Evolutionary conservation across 2,888 invertebrate species (phyloP), one percentile per base, ranked within the genome.

Genomic region (Orgyia antiqua): DNA sequence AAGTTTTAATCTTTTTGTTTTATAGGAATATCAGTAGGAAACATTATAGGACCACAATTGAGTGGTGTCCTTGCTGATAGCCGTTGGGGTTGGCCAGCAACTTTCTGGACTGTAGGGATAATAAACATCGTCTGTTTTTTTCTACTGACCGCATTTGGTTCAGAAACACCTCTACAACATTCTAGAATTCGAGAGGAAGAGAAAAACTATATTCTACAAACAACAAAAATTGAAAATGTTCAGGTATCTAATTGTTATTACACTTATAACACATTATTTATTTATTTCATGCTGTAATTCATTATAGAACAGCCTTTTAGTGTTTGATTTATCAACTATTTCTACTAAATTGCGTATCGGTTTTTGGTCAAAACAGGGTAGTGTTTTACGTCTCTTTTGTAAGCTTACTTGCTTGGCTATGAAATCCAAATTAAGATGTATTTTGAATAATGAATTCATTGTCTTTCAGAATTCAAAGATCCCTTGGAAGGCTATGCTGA

Each of bases 11-110:
- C n/a, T 31, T 24, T 28, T 24, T 31, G 24, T 31, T 27, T 37
- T 48, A 60, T 86, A 59, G 93, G 93, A 0, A 82, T 88, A 1
- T 90, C 89, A 33, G 66, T 91, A 3, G 93, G 93, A 0, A 91
- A 91, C 0, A 88, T 92, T 0, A 45, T 92, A 4, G 88, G 89
- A 1, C 80, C 92, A 58, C 88, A 90, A 2, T 53, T 89, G 8
- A 88, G 90, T 12, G 93, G 93, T 1, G 40, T 83, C 0, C 66
- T 93, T 2, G 88, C 90, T 1, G 87, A 66, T 0, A 89, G 84
- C 0, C 29, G 34, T 1, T 63, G 46, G 45, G 92, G 92, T 4
- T 92, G 92, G 92, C 90, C 91, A 0, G 87, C 89, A 10, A 87
- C 89, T 1, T 92, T 91, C 55, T 92, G 92, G 68, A 51, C 78